Evolutionary conservation across 2,888 invertebrate species (phyloP).

Genomic region (Nemurella pictetii): DNA sequence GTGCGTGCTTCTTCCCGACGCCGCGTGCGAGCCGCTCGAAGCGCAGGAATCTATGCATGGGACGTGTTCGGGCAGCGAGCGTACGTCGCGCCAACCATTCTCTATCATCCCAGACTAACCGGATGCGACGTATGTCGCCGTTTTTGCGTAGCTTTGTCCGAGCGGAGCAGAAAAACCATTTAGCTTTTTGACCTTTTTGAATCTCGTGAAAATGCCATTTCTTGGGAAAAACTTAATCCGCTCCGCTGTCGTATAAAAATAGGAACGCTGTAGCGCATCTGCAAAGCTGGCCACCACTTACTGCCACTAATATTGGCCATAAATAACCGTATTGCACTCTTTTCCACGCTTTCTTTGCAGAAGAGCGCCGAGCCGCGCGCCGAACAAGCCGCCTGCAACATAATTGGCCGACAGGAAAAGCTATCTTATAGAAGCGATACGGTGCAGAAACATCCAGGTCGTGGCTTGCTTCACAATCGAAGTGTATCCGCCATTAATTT

Average conservation of each 20-base stretch:
- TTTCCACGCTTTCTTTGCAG: neutral
- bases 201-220: slow-evolving; percentile 11
- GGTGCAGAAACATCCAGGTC: neutral
- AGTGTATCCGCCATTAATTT: neutral
- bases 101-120: neutral
- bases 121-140: neutral
- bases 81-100: neutral
- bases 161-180: neutral
- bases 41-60: neutral
- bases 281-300: neutral
- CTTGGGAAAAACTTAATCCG: neutral
- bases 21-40: neutral
- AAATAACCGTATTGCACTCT: neutral
- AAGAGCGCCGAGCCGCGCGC: neutral
- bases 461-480: neutral
- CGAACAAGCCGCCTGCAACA: neutral
- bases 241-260: neutral
- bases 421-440: neutral
- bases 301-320: neutral
- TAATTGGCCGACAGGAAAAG: neutral
- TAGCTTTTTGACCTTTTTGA: slow-evolving; percentile 9
- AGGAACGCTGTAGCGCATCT: neutral
- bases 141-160: slow-evolving; percentile 1
- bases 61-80: neutral
- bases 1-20: neutral